Conservation (phyloP, 2,888 invertebrate genomes). For the Agonopterix arenella region DNA sequence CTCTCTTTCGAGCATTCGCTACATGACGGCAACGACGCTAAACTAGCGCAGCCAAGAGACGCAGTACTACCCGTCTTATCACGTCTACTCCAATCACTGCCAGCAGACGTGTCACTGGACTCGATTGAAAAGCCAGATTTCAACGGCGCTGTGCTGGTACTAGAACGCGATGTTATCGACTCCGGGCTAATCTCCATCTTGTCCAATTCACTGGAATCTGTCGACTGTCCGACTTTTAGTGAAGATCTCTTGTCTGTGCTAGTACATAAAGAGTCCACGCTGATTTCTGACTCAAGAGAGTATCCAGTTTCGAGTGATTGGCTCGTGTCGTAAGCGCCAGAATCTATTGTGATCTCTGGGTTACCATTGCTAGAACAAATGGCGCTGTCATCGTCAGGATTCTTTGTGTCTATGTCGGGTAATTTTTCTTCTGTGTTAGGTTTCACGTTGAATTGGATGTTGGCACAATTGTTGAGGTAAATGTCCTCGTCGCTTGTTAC, state of each 20-base stretch:
- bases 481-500: conserved; percentile 64
- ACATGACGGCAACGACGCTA: conserved; percentile 80
- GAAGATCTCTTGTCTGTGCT: conserved; percentile 76
- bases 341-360: conserved; percentile 70
- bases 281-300: conserved; percentile 74
- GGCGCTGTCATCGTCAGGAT: conserved; percentile 69
- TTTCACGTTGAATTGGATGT: conserved; percentile 55
- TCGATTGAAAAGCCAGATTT: conserved; percentile 78
- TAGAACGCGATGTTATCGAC: conserved; percentile 68
- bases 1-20: conserved; percentile 79
- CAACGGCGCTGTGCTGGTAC: conserved; percentile 69
- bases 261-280: conserved; percentile 75
- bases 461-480: conserved; percentile 68
- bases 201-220: conserved; percentile 81
- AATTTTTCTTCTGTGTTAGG: conserved; percentile 48
- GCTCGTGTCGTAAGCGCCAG: conserved; percentile 65
- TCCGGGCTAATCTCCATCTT: conserved; percentile 76
- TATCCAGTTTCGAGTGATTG: conserved; percentile 72
- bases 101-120: conserved; percentile 79
- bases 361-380: conserved; percentile 69
- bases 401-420: conserved; percentile 56
- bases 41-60: conserved; percentile 78
- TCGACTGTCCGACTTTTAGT: conserved; percentile 79
- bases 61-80: conserved; percentile 79
- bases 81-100: conserved; percentile 77